phyloP scores from a whole-genome alignment of 2,797 vertebrate genomes.

The Odontamblyopus rebecca region DNA sequence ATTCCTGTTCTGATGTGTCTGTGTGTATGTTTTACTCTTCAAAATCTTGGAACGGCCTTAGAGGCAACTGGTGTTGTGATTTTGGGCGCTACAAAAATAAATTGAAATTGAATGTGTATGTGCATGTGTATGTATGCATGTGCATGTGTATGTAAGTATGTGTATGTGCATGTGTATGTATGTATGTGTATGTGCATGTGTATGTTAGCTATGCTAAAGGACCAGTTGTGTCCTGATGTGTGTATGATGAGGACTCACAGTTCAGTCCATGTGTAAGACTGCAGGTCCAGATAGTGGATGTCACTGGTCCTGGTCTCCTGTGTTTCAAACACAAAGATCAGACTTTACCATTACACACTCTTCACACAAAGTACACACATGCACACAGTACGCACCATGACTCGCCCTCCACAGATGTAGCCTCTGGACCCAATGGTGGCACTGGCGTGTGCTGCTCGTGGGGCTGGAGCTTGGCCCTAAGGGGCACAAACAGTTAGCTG shows the following conservation, averaged over 20 bases:
- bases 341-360: background rate
- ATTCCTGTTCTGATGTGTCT: too few species aligned
- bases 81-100: too few species aligned
- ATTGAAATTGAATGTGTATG: too few species aligned
- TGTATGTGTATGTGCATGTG: too few species aligned
- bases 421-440: conserved; percentile 84
- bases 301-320: conserved; percentile 93
- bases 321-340: conserved; percentile 39
- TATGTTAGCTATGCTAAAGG: too few species aligned
- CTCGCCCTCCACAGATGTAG: conserved; percentile 91
- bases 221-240: background rate
- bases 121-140: too few species aligned
- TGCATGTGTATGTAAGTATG: too few species aligned
- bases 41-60: too few species aligned
- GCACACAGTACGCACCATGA: conserved; percentile 78
- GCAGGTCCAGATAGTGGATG: conserved; percentile 88
- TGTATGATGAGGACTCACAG: conserved; percentile 78
- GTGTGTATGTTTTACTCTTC: too few species aligned
- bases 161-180: too few species aligned
- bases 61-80: too few species aligned
- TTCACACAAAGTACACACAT: background rate
- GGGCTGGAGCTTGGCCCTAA: conserved; percentile 86
- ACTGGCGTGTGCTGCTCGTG: conserved; percentile 89
- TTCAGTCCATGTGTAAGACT: conserved; percentile 92
- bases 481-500: conserved; percentile 31